Base-by-base conservation (phyloP, 2,797 vertebrate species). In the Clarias fuscus region DNA sequence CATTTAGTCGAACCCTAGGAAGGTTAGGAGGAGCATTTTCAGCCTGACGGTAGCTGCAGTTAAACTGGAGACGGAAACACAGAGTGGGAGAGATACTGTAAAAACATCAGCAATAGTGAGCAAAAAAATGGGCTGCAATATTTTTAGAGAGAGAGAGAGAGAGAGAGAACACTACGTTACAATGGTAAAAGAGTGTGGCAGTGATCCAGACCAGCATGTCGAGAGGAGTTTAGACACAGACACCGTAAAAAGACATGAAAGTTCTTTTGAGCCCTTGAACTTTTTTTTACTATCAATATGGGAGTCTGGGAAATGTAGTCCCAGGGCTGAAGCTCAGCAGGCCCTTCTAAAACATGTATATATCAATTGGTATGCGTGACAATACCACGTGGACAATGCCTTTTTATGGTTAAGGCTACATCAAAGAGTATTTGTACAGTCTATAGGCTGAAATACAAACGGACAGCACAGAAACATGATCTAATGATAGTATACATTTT, bases 11-110 rank as follows among this genome's bases (percentile, higher is more conserved):
- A 7, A 85, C 77, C 86, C 72, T 80, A 53, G 88, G 79, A 61
- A 88, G 2, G 0, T 86, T 27, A 62, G 61, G 86, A 13, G 85
- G 61, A 48, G 56, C 61, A 40, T 92, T 90, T 88, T 92, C 91
- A 24, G 88, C 90, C 84, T 93, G 94, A 40, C 83, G 92, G 86
- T 98, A 94, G 0, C 97, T 97, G 43, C 79, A 82, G 79, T 82
- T 82, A 82, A 82, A 82, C 79, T 82, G 64, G 40, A 67, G 64
- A 68, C 10, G 3, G 62, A 81, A 15, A 81, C 14, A 27, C 4
- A 81, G 79, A 48, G 43, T 48, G 48, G 48, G 10, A 67, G 62
- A 67, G 22, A 81, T n/a, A 79, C 56, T 78, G 17, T 62, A 40
- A 40, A 77, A 59, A 58, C 75, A 77, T 77, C 17, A 7, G 2